These are phyloP conservation scores for Balaeniceps rex DNA, from an alignment of 2,113 vertebrate genomes.

Conservation along the genomic window DNA sequence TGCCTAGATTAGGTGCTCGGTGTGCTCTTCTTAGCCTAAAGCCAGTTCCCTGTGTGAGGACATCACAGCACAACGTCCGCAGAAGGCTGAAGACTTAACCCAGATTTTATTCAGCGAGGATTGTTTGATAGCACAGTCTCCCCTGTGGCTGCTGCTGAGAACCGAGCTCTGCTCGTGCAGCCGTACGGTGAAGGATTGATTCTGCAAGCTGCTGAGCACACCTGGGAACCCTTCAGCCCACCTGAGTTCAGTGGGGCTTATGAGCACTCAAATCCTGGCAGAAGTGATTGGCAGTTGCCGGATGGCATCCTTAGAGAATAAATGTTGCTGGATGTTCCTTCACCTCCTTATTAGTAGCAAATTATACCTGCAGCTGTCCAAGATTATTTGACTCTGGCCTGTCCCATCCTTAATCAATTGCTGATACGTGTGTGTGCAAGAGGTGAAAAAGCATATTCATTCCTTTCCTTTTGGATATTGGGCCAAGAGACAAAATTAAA, in stretches of 20 bases:
- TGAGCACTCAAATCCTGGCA: background rate
- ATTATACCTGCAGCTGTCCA: conserved; percentile 43
- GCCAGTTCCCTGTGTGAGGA: rapidly evolving
- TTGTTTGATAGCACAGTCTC: background rate
- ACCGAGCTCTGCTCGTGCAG: background rate
- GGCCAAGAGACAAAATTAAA: background rate
- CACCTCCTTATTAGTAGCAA: conserved; percentile 38
- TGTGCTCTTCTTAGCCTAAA: conserved; percentile 8
- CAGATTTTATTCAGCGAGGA: background rate
- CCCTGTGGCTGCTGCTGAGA: background rate
- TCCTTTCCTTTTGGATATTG: background rate
- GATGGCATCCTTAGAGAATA: conserved; percentile 31
- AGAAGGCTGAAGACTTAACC: conserved; percentile 17
- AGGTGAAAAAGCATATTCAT: background rate
- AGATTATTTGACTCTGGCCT: background rate
- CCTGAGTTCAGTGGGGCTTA: conserved; percentile 13
- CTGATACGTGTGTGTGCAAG: background rate
- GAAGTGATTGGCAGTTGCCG: conserved; percentile 43
- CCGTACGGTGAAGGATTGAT: background rate
- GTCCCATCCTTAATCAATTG: conserved; percentile 23
- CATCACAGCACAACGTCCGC: background rate
- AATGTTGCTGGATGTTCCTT: conserved; percentile 4
- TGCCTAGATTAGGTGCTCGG: background rate
- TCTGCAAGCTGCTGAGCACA: conserved; percentile 4
- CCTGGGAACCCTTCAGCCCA: conserved; percentile 22